Evolutionary conservation across 2,888 invertebrate species (phyloP).

Genomic region (Salpingus planirostris): DNA sequence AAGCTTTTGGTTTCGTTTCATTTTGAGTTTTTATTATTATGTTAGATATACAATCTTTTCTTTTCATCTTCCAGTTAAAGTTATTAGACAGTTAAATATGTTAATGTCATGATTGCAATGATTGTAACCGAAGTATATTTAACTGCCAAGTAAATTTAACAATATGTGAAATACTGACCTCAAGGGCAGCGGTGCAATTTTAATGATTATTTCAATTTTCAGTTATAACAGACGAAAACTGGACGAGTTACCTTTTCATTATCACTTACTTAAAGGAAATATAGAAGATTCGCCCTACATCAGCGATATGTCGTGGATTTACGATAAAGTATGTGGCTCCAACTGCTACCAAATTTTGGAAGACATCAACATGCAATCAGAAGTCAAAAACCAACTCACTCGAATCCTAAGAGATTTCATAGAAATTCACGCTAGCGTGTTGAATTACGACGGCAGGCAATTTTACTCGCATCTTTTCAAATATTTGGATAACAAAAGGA

Average conservation of each 20-base stretch:
- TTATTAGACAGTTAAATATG: too few relatives aligned
- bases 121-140: too few relatives aligned
- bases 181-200: too few relatives aligned
- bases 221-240: constrained; percentile 73
- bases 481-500: constrained; percentile 39
- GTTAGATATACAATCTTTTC: too few relatives aligned
- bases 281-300: constrained; percentile 62
- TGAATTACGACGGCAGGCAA: constrained; percentile 76
- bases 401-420: constrained; percentile 59
- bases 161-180: too few relatives aligned
- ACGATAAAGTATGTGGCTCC: constrained; percentile 69
- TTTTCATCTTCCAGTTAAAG: too few relatives aligned
- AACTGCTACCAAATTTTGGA: constrained; percentile 68
- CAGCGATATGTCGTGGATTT: constrained; percentile 69
- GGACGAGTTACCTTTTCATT: constrained; percentile 75
- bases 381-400: constrained; percentile 40
- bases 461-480: constrained; percentile 63
- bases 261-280: constrained; percentile 52
- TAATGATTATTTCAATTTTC: too few relatives aligned
- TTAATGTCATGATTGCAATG: too few relatives aligned
- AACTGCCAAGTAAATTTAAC: too few relatives aligned
- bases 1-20: too few relatives aligned
- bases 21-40: too few relatives aligned
- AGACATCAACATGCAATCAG: constrained; percentile 57
- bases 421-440: constrained; percentile 59